phyloP scores from a whole-genome alignment of 2,888 invertebrate genomes.

The Cremastobaeus sp. region DNA sequence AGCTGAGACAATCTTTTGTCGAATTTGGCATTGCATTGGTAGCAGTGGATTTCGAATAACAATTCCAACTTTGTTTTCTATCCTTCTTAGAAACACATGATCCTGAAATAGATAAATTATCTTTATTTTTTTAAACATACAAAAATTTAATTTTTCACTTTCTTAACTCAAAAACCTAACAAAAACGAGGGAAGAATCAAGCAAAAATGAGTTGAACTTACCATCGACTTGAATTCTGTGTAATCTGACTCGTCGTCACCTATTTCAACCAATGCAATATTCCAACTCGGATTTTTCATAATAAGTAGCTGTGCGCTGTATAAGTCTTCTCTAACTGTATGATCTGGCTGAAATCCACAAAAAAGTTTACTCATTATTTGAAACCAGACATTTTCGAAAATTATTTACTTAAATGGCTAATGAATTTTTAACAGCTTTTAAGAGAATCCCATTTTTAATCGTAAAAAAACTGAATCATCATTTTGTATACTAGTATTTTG shows the following conservation, averaged over 20 bases:
- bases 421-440: no score
- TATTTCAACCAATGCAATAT: conserved; percentile 81
- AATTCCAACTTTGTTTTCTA: conserved; percentile 81
- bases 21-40: conserved; percentile 82
- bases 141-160: conserved; percentile 46
- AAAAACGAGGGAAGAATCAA: background rate
- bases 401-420: no score
- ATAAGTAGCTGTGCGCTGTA: conserved; percentile 85
- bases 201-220: conserved; percentile 63
- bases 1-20: conserved; percentile 81
- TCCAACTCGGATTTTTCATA: conserved; percentile 86
- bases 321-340: conserved; percentile 80
- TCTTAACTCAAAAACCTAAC: background rate
- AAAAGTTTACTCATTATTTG: conserved; percentile 49
- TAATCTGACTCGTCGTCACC: conserved; percentile 72
- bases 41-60: conserved; percentile 81
- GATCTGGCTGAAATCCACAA: conserved; percentile 78
- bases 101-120: conserved; percentile 74
- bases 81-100: conserved; percentile 80
- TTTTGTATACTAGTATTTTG: no score
- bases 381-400: background rate
- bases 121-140: conserved; percentile 1
- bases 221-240: conserved; percentile 75
- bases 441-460: no score
- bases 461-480: no score